phyloP scores from a whole-genome alignment of 1,140 invertebrate species.

The Brachionus asplanchnoidis region DNA sequence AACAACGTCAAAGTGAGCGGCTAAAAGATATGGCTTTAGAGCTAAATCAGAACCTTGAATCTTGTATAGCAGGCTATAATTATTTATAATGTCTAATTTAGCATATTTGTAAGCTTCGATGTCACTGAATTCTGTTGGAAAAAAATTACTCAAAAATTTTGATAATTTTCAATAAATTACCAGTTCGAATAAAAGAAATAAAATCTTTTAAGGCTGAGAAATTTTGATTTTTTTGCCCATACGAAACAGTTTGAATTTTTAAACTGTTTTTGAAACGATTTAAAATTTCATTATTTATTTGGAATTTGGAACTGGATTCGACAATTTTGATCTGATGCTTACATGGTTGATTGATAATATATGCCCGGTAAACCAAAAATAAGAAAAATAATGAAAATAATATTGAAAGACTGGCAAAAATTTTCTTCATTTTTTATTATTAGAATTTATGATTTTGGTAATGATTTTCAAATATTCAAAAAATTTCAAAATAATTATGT shows the following conservation, averaged over 20 bases:
- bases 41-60: conserved; percentile 51
- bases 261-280: background rate
- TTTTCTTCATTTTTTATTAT: background rate
- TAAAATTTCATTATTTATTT: background rate
- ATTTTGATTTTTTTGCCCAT: conserved; percentile 18
- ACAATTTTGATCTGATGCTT: conserved; percentile 5
- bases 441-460: background rate
- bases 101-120: conserved; percentile 1
- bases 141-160: background rate
- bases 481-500: background rate
- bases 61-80: conserved; percentile 60
- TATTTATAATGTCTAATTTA: conserved; percentile 50
- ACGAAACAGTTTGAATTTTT: conserved; percentile 29
- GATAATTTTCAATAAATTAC: background rate
- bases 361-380: conserved; percentile 3
- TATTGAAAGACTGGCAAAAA: background rate
- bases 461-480: background rate
- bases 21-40: conserved; percentile 60
- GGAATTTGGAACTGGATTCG: background rate
- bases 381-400: background rate
- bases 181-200: conserved; percentile 11
- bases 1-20: conserved; percentile 63
- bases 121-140: background rate
- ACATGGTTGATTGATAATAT: conserved; percentile 18
- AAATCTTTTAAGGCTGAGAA: background rate